phyloP scores from a whole-genome alignment of 2,113 vertebrate species.

The Epinephelus lanceolatus region DNA sequence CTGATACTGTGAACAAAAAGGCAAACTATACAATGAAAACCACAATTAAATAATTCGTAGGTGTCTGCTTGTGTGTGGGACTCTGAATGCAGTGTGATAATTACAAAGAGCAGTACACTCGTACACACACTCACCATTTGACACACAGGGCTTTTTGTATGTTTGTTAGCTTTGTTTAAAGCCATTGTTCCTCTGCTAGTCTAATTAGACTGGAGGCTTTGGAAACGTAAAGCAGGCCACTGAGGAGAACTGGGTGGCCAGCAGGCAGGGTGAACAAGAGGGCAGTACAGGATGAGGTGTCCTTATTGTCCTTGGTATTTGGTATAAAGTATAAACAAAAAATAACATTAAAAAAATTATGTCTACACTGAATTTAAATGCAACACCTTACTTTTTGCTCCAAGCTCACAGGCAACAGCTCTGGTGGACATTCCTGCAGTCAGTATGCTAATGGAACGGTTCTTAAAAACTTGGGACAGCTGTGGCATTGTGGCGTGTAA shows the following conservation, averaged over 20 bases:
- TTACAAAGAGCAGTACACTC: slow-evolving; percentile 5
- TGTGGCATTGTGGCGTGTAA: too few relatives aligned
- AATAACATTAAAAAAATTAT: too few relatives aligned
- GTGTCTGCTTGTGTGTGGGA: not conserved
- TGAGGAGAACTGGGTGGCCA: slow-evolving; percentile 5
- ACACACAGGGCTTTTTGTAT: not conserved
- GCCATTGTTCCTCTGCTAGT: slow-evolving; percentile 24
- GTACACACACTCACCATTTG: not conserved
- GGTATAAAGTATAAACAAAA: not conserved
- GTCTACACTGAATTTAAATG: too few relatives aligned
- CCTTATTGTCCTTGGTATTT: not conserved
- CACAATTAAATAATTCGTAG: not conserved
- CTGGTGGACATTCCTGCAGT: too few relatives aligned
- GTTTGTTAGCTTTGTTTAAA: slow-evolving; percentile 34
- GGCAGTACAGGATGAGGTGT: not conserved
- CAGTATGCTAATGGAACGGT: too few relatives aligned
- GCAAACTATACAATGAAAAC: not conserved
- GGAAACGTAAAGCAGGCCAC: slow-evolving; percentile 20
- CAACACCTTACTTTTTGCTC: too few relatives aligned
- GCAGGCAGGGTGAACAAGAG: slow-evolving; percentile 14
- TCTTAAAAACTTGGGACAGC: too few relatives aligned
- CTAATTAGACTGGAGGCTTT: slow-evolving; percentile 49
- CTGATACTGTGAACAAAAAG: not conserved
- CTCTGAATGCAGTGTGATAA: slow-evolving; percentile 16
- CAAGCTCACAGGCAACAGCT: too few relatives aligned